A percentile compares a stretch with the other conserved stretches of the same genome.
Evolutionary conservation across 2,797 vertebrate genomes (phyloP).

Genomic region (Podargus strigoides): DNA sequence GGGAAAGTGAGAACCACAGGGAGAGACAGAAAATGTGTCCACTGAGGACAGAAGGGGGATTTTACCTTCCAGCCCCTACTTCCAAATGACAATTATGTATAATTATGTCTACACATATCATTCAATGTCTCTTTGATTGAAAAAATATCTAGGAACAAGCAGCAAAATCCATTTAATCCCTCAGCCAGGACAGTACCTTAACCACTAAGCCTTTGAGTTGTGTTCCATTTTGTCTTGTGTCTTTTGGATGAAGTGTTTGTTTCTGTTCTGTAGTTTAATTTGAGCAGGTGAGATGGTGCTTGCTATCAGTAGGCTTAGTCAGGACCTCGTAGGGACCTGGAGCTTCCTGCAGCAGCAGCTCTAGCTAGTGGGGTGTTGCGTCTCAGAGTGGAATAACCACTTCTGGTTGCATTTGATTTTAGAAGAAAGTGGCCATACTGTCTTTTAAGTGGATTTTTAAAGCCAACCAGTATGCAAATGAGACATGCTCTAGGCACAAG

Average conservation of each 20-base stretch:
- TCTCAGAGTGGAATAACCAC: neutral
- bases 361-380: neutral
- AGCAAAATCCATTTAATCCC: neutral
- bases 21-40: neutral
- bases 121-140: neutral
- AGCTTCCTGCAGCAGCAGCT: neutral
- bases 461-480: neutral
- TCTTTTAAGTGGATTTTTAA: neutral
- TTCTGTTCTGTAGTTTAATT: neutral
- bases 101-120: neutral
- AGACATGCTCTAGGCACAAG: neutral
- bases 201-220: neutral
- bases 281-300: neutral
- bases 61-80: neutral
- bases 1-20: neutral
- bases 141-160: neutral
- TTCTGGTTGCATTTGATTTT: neutral
- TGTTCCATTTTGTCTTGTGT: neutral
- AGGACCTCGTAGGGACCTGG: fast-evolving
- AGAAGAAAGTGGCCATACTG: neutral
- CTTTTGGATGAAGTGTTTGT: neutral
- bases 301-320: neutral
- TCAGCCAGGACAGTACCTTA: neutral
- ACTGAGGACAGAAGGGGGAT: neutral
- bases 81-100: neutral